Percentiles rank a stretch among this genome's conserved stretches.
These are phyloP conservation scores for Ectemnius cavifrons DNA, from an alignment of 2,888 invertebrate genomes.

Conservation along the genomic window DNA sequence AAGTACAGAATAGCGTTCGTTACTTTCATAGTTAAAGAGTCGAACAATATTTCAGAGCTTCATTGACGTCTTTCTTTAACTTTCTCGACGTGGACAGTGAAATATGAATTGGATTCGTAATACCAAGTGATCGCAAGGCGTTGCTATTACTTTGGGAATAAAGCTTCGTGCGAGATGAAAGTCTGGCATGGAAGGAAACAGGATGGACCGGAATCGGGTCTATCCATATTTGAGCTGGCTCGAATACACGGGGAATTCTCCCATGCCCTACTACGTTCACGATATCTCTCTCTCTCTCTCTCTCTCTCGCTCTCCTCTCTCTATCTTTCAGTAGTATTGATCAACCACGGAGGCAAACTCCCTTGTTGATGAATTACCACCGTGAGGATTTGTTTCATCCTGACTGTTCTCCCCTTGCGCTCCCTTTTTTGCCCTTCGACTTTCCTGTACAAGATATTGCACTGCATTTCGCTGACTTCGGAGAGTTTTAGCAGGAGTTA, in stretches of 20 bases:
- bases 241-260: constrained; percentile 25
- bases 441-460: background rate
- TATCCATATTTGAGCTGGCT: constrained; percentile 42
- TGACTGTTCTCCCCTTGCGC: constrained; percentile 12
- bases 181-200: background rate
- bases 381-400: constrained; percentile 28
- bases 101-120: no score
- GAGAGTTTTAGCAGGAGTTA: no score
- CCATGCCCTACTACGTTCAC: constrained; percentile 7
- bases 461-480: background rate
- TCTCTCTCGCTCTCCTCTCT: constrained; percentile 16
- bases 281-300: constrained; percentile 14
- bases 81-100: no score
- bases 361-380: constrained; percentile 28
- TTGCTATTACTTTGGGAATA: constrained; percentile 5
- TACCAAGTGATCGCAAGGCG: background rate
- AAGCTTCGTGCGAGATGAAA: constrained; percentile 27
- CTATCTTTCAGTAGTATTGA: constrained; percentile 44
- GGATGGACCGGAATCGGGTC: constrained; percentile 21
- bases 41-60: no score
- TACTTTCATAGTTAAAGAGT: no score
- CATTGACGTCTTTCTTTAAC: no score
- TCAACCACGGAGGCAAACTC: constrained; percentile 39
- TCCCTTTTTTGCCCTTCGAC: background rate
- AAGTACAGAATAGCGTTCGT: no score